Evolutionary conservation across 1,140 invertebrate species (phyloP).

Genomic region (Rhizoglyphus robini): DNA sequence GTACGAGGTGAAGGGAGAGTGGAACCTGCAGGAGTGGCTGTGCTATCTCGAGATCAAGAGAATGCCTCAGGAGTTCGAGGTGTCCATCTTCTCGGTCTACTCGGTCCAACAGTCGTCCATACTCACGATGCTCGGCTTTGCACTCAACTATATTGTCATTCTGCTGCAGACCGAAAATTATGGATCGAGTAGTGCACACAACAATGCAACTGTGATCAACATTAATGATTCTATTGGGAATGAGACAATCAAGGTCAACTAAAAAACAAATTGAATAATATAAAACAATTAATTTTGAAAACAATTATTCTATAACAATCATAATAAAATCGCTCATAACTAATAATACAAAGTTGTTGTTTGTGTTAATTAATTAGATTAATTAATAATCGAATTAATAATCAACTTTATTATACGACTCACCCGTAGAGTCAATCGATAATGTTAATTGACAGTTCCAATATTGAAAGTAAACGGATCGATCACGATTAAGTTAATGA

Average conservation of each 20-base stretch:
- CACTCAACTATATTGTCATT: constrained; percentile 7
- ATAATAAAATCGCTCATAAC: too few species aligned
- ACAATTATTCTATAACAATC: too few species aligned
- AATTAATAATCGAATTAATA: not conserved
- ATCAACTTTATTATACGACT: too few species aligned
- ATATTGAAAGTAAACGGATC: too few species aligned
- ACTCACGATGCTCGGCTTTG: constrained; percentile 8
- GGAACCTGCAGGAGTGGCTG: constrained; percentile 3
- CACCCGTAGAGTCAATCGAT: too few species aligned
- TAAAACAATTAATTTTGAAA: too few species aligned
- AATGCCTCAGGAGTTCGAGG: not conserved
- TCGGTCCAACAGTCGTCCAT: constrained; percentile 7
- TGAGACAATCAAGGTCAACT: not conserved
- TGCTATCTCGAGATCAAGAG: constrained; percentile 9
- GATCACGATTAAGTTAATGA: too few species aligned
- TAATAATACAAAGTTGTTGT: too few species aligned
- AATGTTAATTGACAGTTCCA: too few species aligned
- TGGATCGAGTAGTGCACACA: not conserved
- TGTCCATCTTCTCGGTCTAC: constrained; percentile 1
- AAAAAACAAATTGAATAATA: too few species aligned
- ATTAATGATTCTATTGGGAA: too few species aligned
- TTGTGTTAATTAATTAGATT: too few species aligned
- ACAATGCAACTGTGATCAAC: not conserved
- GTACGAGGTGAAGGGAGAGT: not conserved
- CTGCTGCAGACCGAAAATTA: constrained; percentile 12